Base-by-base conservation (phyloP, 2,113 vertebrate genomes). In the Lipotes vexillifer region DNA sequence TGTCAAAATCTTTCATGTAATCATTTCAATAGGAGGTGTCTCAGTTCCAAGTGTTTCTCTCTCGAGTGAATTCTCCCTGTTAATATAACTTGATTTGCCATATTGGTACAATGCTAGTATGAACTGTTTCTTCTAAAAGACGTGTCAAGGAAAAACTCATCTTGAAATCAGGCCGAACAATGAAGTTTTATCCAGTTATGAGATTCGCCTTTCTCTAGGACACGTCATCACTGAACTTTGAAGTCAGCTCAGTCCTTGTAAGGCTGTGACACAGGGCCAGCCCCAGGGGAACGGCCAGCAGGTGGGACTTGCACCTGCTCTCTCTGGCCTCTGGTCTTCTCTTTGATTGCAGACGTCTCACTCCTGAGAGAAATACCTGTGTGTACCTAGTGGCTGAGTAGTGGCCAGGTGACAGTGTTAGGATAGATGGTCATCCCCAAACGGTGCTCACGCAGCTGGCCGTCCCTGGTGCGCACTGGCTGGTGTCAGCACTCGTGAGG, bases 401-500 rank as follows among this genome's bases (percentile, higher is more conserved):
- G 41, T 20, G 88, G 33, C 46, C 80, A 41, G 2, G 27, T 11
- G 75, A 13, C 21, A 29, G 1, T 29, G 9, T 23, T 20, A 36
- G 49, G 69, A 21, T 8, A 17, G 46, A 33, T 27, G 4, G 9
- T 3, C 3, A 0, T 59, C 41, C 63, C 33, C 0, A 1, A 41
- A 10, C 0, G 20, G 25, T 72, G 25, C 14, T 44, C 33, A 5
- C 41, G 18, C 13, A 59, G 27, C 41, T 1, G 27, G 17, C 7
- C 0, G 0, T 4, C 57, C 9, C 27, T 29, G 8, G 49, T 20
- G 75, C 17, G 9, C 8, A 14, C 69, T 8, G n/a, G 31, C 33
- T 18, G 46, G 57, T 3, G 12, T 13, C 33, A 11, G 6, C 0
- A 0, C 29, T 11, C 21, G 7, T 12, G 0, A 2, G 77, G 52